A percentile compares a stretch with the other conserved stretches of the same genome.
Conservation (phyloP, 1,140 invertebrate species). For the Drosophila grimshawi region DNA sequence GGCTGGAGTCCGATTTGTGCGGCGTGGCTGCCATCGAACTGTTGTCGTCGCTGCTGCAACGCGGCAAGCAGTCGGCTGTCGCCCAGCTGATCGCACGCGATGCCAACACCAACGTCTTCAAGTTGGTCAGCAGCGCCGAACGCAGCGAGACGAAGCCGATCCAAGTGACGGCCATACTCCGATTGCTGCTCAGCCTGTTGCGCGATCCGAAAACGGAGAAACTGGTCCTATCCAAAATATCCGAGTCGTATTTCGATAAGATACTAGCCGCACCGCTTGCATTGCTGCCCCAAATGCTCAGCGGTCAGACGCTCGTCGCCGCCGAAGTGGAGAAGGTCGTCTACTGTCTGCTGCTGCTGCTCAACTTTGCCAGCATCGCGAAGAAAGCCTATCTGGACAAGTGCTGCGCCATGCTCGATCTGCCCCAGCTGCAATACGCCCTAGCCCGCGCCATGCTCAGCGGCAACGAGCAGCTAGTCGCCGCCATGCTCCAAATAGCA, state of each 20-base stretch:
- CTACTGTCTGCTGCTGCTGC: constrained; percentile 72
- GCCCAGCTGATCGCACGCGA: constrained; percentile 63
- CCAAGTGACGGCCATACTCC: constrained; percentile 63
- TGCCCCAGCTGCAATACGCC: constrained; percentile 71
- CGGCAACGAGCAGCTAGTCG: constrained; percentile 58
- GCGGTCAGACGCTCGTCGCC: constrained; percentile 47
- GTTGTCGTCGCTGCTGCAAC: constrained; percentile 51
- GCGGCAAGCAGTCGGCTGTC: constrained; percentile 55
- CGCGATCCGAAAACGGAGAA: constrained; percentile 73
- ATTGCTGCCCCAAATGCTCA: constrained; percentile 56
- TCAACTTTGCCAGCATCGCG: constrained; percentile 76
- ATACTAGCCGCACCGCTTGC: constrained; percentile 60
- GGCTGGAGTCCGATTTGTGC: constrained; percentile 69
- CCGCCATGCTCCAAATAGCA: constrained; percentile 72
- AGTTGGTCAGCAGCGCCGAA: constrained; percentile 62
- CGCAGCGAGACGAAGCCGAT: constrained; percentile 55
- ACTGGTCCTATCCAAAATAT: constrained; percentile 72
- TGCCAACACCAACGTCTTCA: constrained; percentile 50
- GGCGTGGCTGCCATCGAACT: constrained; percentile 68
- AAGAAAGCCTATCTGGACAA: constrained; percentile 82
- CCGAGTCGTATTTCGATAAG: constrained; percentile 81
- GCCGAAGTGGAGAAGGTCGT: constrained; percentile 73
- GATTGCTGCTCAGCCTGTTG: constrained; percentile 61
- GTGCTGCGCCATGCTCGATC: constrained; percentile 64
- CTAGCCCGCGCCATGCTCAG: constrained; percentile 70